A percentile compares a stretch with the other conserved stretches of the same genome.
Conservation (phyloP, 1,140 invertebrate species). For the Bathynomus jamesi region DNA sequence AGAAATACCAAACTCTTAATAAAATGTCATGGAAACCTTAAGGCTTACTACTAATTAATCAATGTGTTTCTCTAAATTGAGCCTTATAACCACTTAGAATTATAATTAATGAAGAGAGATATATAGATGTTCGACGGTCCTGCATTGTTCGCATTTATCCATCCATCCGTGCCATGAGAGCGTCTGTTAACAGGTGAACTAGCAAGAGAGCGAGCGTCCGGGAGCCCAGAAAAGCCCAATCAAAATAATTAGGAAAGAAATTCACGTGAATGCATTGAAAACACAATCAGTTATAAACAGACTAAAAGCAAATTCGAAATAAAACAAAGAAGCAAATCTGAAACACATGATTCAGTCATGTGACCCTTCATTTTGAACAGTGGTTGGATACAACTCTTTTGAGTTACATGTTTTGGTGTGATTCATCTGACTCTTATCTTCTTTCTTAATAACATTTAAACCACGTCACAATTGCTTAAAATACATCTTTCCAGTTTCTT, state of each 20-base stretch:
- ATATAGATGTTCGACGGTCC: not conserved
- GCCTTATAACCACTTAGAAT: not conserved
- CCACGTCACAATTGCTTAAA: no score
- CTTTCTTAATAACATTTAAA: no score
- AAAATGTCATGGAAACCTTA: not conserved
- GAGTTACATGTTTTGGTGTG: no score
- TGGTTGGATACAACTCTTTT: no score
- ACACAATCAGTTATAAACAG: no score
- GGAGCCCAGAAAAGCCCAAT: not conserved
- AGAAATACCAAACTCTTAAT: not conserved
- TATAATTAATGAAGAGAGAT: not conserved
- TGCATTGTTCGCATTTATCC: not conserved
- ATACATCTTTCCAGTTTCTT: no score
- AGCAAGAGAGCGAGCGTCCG: slow-evolving; percentile 31
- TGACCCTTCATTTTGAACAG: no score
- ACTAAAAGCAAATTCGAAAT: not conserved
- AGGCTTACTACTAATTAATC: not conserved
- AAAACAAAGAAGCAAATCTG: not conserved
- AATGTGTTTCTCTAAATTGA: not conserved
- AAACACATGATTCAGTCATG: no score
- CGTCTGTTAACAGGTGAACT: slow-evolving; percentile 30
- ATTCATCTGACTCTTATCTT: no score
- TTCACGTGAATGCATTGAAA: no score
- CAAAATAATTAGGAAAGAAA: not conserved
- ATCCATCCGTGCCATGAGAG: slow-evolving; percentile 27